A percentile compares a stretch with the other conserved stretches of the same genome.
phyloP scores from a whole-genome alignment of 2,113 vertebrate species.

The Salvelinus alpinus region DNA sequence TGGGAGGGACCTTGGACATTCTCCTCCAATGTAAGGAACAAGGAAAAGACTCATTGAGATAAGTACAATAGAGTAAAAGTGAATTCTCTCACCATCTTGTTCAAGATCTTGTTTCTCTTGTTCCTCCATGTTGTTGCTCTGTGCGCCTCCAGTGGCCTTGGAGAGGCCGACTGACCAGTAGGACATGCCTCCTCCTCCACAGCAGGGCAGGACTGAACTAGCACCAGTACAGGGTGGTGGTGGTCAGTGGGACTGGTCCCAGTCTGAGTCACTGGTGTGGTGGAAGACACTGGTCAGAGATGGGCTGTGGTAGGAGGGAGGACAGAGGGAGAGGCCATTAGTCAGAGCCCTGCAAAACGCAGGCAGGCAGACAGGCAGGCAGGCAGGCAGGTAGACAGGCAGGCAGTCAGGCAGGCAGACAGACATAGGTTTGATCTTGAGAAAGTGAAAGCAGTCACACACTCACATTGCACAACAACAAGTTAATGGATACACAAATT shows the following conservation, averaged over 20 bases:
- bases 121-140: slow-evolving; percentile 63
- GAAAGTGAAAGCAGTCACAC: not conserved
- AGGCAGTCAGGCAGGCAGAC: not conserved
- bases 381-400: not conserved
- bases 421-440: not conserved
- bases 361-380: not conserved
- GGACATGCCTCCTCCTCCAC: slow-evolving; percentile 70
- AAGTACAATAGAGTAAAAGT: not conserved
- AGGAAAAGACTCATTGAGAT: too few species aligned
- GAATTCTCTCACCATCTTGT: slow-evolving; percentile 66
- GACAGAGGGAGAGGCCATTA: not conserved
- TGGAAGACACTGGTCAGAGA: not conserved
- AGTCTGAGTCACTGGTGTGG: slow-evolving; percentile 7
- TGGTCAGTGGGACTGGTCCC: slow-evolving; percentile 8
- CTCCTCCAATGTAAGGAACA: too few species aligned
- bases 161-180: slow-evolving; percentile 82
- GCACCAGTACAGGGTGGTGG: not conserved
- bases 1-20: too few species aligned
- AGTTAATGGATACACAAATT: not conserved
- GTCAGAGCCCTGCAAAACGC: not conserved
- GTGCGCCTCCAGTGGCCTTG: slow-evolving; percentile 59
- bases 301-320: not conserved
- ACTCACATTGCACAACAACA: not conserved
- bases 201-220: not conserved
- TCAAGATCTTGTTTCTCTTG: slow-evolving; percentile 18